Evolutionary conservation across 2,113 vertebrate species (phyloP).

Genomic region (Diadophis punctatus): DNA sequence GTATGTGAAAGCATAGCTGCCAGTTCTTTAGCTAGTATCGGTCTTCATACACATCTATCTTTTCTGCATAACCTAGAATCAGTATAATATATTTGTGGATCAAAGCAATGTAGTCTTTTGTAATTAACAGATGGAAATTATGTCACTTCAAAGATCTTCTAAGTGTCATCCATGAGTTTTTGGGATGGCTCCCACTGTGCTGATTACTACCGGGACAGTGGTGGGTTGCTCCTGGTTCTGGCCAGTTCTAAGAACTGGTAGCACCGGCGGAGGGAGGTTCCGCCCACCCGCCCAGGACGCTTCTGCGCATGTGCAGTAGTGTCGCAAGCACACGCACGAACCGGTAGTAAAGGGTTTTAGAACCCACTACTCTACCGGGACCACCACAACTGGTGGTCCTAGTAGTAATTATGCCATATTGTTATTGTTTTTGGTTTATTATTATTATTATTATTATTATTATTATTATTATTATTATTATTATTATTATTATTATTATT

Average conservation of each 20-base stretch:
- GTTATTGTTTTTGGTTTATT: background rate
- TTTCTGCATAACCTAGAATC: background rate
- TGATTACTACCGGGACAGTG: background rate
- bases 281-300: too few relatives aligned
- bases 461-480: slow-evolving; percentile 18
- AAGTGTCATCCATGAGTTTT: background rate
- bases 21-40: background rate
- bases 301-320: too few relatives aligned
- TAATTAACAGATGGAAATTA: background rate
- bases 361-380: background rate
- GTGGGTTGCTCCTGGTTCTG: too few relatives aligned
- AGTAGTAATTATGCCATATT: background rate
- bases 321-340: too few relatives aligned
- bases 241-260: too few relatives aligned
- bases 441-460: too few relatives aligned
- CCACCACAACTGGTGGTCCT: too few relatives aligned
- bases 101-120: background rate
- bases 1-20: background rate
- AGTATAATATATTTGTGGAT: background rate
- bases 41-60: background rate
- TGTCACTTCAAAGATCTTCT: background rate
- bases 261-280: too few relatives aligned
- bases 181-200: background rate
- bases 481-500: too few relatives aligned
- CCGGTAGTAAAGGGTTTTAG: too few relatives aligned